These are phyloP conservation scores for Porites australiensis DNA, from an alignment of 64 coral and sea anemone genomes.

Conservation along the genomic window DNA sequence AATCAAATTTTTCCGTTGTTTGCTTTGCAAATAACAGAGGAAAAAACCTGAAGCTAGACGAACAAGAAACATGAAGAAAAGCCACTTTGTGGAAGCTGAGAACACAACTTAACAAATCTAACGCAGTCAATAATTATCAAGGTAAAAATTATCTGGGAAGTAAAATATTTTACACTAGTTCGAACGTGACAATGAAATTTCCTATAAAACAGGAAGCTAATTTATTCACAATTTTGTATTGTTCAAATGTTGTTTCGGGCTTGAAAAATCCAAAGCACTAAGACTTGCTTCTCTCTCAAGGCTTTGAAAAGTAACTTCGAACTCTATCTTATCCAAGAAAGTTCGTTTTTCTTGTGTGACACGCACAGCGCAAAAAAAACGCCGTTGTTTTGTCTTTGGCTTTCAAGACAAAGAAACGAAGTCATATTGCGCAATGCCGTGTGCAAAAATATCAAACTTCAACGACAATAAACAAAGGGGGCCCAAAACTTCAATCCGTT, in stretches of 20 bases:
- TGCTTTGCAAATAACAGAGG: too few relatives aligned
- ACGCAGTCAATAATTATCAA: too few relatives aligned
- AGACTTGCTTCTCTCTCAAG: background rate
- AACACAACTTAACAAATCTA: too few relatives aligned
- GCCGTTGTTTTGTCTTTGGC: slow-evolving; percentile 1
- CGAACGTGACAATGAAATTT: too few relatives aligned
- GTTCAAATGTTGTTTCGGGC: background rate
- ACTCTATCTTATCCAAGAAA: background rate
- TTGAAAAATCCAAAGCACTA: background rate
- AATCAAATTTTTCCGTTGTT: too few relatives aligned
- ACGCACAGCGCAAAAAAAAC: background rate
- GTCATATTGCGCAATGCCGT: background rate
- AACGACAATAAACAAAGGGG: background rate
- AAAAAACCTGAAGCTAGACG: too few relatives aligned
- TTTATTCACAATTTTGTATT: slow-evolving; percentile 28
- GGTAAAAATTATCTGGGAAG: too few relatives aligned
- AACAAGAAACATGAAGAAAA: too few relatives aligned
- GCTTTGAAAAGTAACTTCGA: background rate
- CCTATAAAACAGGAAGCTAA: background rate
- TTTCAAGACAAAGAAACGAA: background rate
- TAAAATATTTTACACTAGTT: too few relatives aligned
- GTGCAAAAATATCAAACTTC: background rate
- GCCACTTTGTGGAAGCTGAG: too few relatives aligned
- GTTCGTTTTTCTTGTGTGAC: background rate
- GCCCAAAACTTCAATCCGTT: background rate